Conservation (phyloP, 2,113 vertebrate species). For the Sceloporus undulatus region DNA sequence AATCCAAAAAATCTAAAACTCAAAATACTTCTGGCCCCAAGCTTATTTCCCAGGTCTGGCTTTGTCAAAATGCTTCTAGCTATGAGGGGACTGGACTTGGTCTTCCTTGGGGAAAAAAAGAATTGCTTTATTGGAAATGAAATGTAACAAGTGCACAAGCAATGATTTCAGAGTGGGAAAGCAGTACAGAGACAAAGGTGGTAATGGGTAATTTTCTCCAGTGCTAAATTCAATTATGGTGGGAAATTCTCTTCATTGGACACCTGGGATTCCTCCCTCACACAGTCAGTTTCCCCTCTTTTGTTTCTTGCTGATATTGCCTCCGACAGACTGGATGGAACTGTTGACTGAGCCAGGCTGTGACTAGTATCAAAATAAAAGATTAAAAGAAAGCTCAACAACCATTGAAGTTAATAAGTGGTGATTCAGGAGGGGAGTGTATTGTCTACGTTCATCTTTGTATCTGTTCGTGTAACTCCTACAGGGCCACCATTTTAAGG, state of each 20-base stretch:
- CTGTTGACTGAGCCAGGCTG: background rate
- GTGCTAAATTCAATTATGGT: background rate
- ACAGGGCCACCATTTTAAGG: background rate
- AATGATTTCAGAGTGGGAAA: background rate
- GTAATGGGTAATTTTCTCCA: background rate
- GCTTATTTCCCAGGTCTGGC: no score
- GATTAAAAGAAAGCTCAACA: background rate
- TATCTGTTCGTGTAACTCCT: background rate
- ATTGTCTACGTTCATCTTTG: background rate
- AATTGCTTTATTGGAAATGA: background rate
- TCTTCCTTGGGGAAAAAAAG: no score
- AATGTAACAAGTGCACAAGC: constrained; percentile 1
- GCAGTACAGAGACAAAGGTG: background rate
- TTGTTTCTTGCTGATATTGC: background rate
- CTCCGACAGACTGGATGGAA: accelerated
- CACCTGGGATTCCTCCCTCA: background rate
- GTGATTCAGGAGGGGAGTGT: accelerated
- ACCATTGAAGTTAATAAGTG: accelerated
- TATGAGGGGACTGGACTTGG: no score
- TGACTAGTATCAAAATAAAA: constrained; percentile 3
- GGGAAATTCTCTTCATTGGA: background rate
- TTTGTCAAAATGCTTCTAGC: no score
- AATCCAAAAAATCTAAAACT: no score
- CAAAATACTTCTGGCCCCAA: no score
- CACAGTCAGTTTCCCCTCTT: background rate